phyloP scores from a whole-genome alignment of 2,797 vertebrate species.

The Sorex maritimensis region DNA sequence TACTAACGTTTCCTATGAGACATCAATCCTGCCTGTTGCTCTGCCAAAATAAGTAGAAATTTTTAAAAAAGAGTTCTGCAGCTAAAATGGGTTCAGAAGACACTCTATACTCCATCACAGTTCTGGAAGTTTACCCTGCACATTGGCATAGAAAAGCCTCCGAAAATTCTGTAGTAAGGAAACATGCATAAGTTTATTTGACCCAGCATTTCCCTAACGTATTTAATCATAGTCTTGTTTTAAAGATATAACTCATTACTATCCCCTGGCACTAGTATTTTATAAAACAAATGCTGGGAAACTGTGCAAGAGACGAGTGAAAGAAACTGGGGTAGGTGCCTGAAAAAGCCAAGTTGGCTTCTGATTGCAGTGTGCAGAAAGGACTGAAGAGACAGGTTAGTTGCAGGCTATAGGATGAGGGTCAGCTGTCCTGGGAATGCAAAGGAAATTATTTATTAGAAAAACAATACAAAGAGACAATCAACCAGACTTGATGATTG shows the following conservation, averaged over 20 bases:
- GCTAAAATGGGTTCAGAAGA: conserved; percentile 23
- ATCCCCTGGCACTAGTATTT: conserved; percentile 43
- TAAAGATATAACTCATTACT: conserved; percentile 67
- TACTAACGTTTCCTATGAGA: conserved; percentile 69
- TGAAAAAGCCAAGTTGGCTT: conserved; percentile 14
- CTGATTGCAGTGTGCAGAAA: background rate
- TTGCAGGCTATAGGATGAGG: background rate
- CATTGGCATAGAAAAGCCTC: background rate
- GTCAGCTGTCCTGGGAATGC: background rate
- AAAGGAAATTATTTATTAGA: conserved; percentile 74
- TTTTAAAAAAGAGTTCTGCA: conserved; percentile 2
- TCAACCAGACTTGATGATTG: conserved; percentile 71
- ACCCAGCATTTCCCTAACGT: conserved; percentile 26
- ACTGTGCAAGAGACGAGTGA: background rate
- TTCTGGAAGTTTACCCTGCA: conserved; percentile 30
- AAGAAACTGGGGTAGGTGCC: conserved; percentile 8
- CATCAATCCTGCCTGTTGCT: conserved; percentile 71
- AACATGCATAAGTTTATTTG: conserved; percentile 22
- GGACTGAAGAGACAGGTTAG: background rate
- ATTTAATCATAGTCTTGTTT: conserved; percentile 49
- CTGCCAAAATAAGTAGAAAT: conserved; percentile 78
- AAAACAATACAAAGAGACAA: conserved; percentile 70
- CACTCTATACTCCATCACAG: background rate
- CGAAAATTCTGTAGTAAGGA: conserved; percentile 1
- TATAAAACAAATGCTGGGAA: conserved; percentile 63